phyloP scores from a whole-genome alignment of 2,888 invertebrate genomes.

The Oscheius sp. region DNA sequence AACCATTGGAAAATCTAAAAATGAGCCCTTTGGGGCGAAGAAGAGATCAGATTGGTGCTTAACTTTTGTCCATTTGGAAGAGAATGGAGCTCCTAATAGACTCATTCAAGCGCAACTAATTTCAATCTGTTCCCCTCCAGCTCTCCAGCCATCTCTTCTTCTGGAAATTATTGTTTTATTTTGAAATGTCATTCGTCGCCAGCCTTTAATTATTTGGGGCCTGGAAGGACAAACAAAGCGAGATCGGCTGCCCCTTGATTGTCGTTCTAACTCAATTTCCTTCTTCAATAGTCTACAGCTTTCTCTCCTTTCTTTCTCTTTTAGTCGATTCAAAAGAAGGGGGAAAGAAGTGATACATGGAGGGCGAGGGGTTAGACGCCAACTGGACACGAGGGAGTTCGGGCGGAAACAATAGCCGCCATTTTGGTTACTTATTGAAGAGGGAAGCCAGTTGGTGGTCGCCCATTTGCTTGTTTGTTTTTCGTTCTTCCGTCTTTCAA shows the following conservation, averaged over 20 bases:
- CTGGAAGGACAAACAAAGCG: slow-evolving; percentile 7
- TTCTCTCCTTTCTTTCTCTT: no score
- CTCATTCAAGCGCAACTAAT: slow-evolving; percentile 3
- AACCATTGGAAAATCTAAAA: no score
- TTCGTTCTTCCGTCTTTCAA: neutral
- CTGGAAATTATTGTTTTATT: neutral
- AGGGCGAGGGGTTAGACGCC: no score
- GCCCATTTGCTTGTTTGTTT: neutral
- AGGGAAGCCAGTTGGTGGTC: neutral
- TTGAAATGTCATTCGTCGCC: neutral
- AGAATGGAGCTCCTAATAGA: neutral
- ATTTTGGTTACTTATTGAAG: no score
- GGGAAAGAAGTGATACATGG: no score
- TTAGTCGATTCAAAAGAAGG: no score
- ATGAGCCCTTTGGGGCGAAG: no score
- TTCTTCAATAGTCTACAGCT: neutral
- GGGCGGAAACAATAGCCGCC: no score
- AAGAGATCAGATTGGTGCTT: no score
- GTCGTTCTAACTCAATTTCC: slow-evolving; percentile 10
- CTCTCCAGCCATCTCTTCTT: neutral
- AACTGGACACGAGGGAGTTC: no score
- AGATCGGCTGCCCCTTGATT: neutral
- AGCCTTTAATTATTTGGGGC: slow-evolving; percentile 1
- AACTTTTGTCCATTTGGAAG: slow-evolving; percentile 1
- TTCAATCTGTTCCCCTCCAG: neutral